Percentiles rank a stretch among this genome's conserved stretches.
These are phyloP conservation scores for Eospalax fontanierii DNA, from an alignment of 2,797 vertebrate species.

Conservation along the genomic window DNA sequence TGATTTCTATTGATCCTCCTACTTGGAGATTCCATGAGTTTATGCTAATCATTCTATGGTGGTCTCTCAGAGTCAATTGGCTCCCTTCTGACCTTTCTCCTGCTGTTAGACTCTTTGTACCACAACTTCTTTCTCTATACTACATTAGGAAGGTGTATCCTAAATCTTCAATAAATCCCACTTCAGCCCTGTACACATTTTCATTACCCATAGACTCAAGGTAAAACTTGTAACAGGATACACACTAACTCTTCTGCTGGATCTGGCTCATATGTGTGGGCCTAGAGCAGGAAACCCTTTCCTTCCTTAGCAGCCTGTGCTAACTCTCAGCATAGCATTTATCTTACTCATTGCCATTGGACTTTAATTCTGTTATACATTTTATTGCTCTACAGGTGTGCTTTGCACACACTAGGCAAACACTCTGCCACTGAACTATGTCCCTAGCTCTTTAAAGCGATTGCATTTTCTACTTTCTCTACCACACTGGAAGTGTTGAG, in stretches of 20 bases:
- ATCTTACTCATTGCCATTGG: background rate
- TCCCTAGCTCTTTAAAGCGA: background rate
- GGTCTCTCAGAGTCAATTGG: background rate
- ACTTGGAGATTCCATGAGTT: background rate
- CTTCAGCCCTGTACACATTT: accelerated
- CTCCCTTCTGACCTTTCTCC: too few relatives aligned
- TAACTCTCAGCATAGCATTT: too few relatives aligned
- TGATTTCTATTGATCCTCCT: background rate
- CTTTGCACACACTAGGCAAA: background rate
- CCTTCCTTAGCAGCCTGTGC: background rate
- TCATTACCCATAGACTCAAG: background rate
- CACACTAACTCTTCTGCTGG: accelerated
- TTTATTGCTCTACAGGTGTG: background rate
- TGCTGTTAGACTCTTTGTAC: too few relatives aligned
- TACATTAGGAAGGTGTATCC: background rate
- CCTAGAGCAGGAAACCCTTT: background rate
- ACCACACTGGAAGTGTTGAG: background rate
- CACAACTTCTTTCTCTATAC: too few relatives aligned
- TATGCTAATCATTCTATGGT: accelerated
- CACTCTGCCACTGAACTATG: background rate
- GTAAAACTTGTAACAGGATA: background rate
- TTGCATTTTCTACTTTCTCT: background rate
- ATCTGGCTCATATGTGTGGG: background rate
- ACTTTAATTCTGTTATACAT: background rate
- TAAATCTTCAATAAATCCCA: background rate